Conservation (phyloP, 2,888 invertebrate species). For the Rhagonycha lutea region DNA sequence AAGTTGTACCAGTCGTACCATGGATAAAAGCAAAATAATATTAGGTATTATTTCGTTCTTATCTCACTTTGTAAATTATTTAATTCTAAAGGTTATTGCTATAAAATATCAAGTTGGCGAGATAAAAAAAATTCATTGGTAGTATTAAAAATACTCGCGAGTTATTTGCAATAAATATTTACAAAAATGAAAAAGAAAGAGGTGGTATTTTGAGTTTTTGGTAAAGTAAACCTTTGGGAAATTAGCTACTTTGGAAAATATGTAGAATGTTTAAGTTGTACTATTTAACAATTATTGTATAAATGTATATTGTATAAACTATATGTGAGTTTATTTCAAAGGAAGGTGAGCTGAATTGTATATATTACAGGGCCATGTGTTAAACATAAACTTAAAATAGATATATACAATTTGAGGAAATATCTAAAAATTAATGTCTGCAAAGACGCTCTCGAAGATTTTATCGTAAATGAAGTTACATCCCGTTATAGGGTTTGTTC, state of each 20-base stretch:
- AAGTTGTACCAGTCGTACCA: not conserved
- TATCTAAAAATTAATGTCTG: conserved; percentile 50
- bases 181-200: not conserved
- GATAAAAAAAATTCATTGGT: not conserved
- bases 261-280: not conserved
- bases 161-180: not conserved
- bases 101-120: not conserved
- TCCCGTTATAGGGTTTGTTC: conserved; percentile 59
- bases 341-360: conserved; percentile 51
- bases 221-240: not conserved
- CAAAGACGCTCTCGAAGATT: conserved; percentile 47
- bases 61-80: not conserved
- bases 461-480: conserved; percentile 41
- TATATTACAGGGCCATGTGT: conserved; percentile 54
- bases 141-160: not conserved
- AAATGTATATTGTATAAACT: not conserved
- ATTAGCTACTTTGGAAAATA: not conserved
- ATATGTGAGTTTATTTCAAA: conserved; percentile 41
- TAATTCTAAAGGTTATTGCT: not conserved
- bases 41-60: not conserved
- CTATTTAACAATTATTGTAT: not conserved
- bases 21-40: not conserved
- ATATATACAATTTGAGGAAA: conserved; percentile 53
- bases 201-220: not conserved
- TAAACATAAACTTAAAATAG: conserved; percentile 49